Evolutionary conservation across 1,140 invertebrate genomes (phyloP), one percentile per base, ranked within the genome.

Genomic region (Bicyclus anynana): DNA sequence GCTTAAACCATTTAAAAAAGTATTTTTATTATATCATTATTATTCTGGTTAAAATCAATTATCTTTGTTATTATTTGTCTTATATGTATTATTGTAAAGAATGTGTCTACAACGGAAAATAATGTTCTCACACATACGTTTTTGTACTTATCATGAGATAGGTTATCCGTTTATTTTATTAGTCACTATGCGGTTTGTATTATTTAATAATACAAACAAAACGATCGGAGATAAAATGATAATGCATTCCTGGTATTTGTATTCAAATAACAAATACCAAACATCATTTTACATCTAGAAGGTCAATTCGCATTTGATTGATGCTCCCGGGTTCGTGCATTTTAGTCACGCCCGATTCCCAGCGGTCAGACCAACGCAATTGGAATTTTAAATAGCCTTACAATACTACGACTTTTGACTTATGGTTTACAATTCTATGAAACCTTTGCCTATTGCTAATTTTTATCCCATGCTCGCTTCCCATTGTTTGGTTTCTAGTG

Each of bases 231-330:
- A 38, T 38, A 38, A 14, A 38, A 38, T 38, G 37, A 38, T 38
- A 38, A 38, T 16, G 37, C 37, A 16, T 16, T 38, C 48, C n/a
- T 9, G 52, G 33, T 42, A 50, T 42, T 58, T 26, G 35, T 51
- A 47, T 38, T 59, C 42, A 46, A 12, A 57, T 35, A 20, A 33
- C 26, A 21, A 46, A 46, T 18, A 5, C 20, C 23, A 26, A 51
- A 35, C 13, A 21, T 13, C 17, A 26, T 33, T 62, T 65, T 57
- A 53, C 27, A 46, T 57, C 23, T 49, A 48, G 35, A 55, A 50
- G 40, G 46, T 53, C 46, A 51, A 44, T 51, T 54, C 46, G 54
- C 59, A 49, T 57, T 59, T 74, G 60, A 70, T 70, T 65, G 65
- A 69, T 69, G 65, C 40, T 56, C 60, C 46, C 54, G 44, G 47